Percentiles rank a stretch among this genome's conserved stretches.
Conservation (phyloP, 2,797 vertebrate species). For the Lagodon rhomboides region DNA sequence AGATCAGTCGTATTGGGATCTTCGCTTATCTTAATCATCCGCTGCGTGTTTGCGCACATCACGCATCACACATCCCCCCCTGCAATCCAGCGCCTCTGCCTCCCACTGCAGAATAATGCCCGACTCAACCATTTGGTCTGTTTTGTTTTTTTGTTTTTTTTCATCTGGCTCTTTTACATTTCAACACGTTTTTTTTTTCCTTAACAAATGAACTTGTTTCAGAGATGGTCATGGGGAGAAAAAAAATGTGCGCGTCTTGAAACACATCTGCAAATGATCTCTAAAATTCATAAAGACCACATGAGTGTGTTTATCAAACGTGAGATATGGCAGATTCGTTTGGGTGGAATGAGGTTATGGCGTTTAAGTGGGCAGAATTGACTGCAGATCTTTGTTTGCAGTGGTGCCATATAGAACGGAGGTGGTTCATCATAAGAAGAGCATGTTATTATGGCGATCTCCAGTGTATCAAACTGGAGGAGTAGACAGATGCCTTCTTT, state of each 20-base stretch:
- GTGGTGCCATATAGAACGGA: neutral
- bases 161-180: neutral
- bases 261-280: neutral
- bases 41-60: constrained; percentile 27
- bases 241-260: neutral
- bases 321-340: neutral
- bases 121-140: neutral
- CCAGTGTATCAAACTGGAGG: neutral
- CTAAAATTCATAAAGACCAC: neutral
- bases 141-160: too few relatives aligned
- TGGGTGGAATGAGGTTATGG: neutral
- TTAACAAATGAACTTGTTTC: neutral
- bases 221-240: neutral
- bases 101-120: constrained; percentile 10
- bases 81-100: neutral
- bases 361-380: neutral
- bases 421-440: neutral
- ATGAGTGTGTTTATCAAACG: too few relatives aligned
- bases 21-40: constrained; percentile 4
- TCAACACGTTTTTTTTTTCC: neutral
- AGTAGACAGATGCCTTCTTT: neutral
- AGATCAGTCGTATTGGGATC: neutral
- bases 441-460: neutral
- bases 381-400: neutral
- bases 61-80: constrained; percentile 28